phyloP scores from a whole-genome alignment of 2,888 invertebrate genomes.

The Gymnocheta viridis region DNA sequence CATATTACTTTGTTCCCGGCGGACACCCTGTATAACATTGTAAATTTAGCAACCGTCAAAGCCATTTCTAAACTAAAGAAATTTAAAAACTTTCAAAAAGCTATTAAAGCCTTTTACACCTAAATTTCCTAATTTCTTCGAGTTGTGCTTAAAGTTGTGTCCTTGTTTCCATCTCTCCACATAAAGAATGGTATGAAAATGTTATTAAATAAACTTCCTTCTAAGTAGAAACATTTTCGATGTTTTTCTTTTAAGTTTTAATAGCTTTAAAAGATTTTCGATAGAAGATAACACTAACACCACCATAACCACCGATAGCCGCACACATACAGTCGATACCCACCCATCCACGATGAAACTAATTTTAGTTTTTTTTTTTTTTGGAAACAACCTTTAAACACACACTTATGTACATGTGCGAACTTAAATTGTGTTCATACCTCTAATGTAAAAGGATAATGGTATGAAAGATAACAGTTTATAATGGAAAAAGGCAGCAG shows the following conservation, averaged over 20 bases:
- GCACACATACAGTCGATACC: not conserved
- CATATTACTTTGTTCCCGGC: too few species aligned
- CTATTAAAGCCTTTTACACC: too few species aligned
- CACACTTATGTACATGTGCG: not conserved
- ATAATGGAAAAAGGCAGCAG: not conserved
- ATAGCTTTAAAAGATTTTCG: slow-evolving; percentile 55
- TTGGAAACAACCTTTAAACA: not conserved
- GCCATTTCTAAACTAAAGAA: too few species aligned
- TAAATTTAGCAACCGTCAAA: too few species aligned
- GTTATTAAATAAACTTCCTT: slow-evolving; percentile 6
- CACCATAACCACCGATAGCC: not conserved
- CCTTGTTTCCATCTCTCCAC: not conserved
- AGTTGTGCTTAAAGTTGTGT: not conserved
- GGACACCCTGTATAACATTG: too few species aligned
- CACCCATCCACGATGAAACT: slow-evolving; percentile 4
- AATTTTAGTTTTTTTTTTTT: slow-evolving; percentile 10
- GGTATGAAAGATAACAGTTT: not conserved
- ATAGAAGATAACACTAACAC: slow-evolving; percentile 21
- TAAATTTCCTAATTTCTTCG: not conserved
- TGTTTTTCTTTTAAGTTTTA: slow-evolving; percentile 26
- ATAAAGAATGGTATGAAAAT: not conserved
- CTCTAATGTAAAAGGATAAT: not conserved
- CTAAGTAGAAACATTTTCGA: not conserved
- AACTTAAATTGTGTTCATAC: not conserved
- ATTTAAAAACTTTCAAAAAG: too few species aligned